phyloP scores from a whole-genome alignment of 2,888 invertebrate genomes.

The Drosophila borealis region DNA sequence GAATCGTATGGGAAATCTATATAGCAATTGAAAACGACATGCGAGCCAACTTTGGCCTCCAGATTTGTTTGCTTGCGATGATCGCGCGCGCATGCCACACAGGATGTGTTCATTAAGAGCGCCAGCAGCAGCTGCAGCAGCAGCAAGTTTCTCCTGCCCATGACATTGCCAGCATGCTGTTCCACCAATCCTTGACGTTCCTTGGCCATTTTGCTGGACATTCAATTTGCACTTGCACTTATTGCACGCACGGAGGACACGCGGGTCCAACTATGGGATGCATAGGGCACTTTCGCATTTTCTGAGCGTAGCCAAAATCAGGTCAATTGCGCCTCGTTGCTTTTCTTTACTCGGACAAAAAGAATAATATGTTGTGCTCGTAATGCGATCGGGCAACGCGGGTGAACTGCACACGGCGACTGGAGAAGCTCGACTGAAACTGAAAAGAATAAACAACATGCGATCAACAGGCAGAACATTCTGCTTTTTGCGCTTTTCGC shows the following conservation, averaged over 20 bases:
- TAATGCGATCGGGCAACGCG: conserved; percentile 27
- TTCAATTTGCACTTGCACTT: conserved; percentile 25
- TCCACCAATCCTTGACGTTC: conserved; percentile 23
- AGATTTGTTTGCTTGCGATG: conserved; percentile 81
- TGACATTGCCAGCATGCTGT: conserved; percentile 31
- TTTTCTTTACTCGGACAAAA: conserved; percentile 19
- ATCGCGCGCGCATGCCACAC: conserved; percentile 79
- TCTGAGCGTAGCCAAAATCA: conserved; percentile 32
- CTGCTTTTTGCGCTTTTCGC: too few species aligned
- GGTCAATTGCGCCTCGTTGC: conserved; percentile 66
- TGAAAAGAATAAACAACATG: conserved; percentile 11
- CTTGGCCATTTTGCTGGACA: conserved; percentile 41
- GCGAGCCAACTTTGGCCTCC: conserved; percentile 85
- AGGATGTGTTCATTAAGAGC: conserved; percentile 84
- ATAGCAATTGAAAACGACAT: conserved; percentile 85
- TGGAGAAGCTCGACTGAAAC: conserved; percentile 76
- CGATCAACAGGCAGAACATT: conserved; percentile 59
- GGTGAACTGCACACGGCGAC: conserved; percentile 70
- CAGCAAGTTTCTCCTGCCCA: conserved; percentile 6
- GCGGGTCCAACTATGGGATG: conserved; percentile 4
- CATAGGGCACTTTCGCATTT: conserved; percentile 36
- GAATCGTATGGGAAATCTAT: conserved; percentile 95
- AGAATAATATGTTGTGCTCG: conserved; percentile 7
- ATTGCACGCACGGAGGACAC: conserved; percentile 2
- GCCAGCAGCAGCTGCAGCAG: conserved; percentile 40